Evolutionary conservation across 2,888 invertebrate genomes (phyloP), one percentile per base, ranked within the genome.

Genomic region (Dexiosoma caninum): DNA sequence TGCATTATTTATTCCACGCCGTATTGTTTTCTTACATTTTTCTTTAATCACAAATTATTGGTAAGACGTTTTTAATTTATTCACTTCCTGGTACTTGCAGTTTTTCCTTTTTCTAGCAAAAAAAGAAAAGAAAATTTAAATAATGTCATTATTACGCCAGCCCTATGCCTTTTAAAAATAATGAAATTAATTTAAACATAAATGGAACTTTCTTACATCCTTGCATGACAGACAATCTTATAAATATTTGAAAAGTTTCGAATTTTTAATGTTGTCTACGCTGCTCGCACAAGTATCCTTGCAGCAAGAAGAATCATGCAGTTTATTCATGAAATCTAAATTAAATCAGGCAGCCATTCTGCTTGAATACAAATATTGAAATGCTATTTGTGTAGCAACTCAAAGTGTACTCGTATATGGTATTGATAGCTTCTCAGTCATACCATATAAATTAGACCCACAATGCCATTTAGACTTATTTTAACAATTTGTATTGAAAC

Each of bases 271-370:
- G 30, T 32, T 30, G 40, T 32, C n/a, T 51, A 40, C 21, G 55
- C 27, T 35, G 49, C 51, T 62, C 32, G 42, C 21, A 27, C 27
- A 6, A 27, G 27, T 27, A 42, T n/a, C 42, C 51, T 42, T 53
- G 16, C 21, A 60, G 16, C 21, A 21, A 8, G 23, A 69, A 60
- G 19, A 69, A 60, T 51, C 42, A 76, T 42, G 67, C 16, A 76
- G 53, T 69, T 69, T 76, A 69, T 69, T 69, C 53, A 60, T 60
- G 60, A 76, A 76, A 32, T 59, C 62, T 19, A 69, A 69, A 55
- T 62, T 69, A 62, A 69, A 46, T 75, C 55, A 19, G 27, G 27
- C 42, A 46, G 14, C 46, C 44, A 44, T 64, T 23, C 37, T 19
- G 14, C 27, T 42, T 44, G 40, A 32, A 27, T 12, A 35, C 14